These are phyloP conservation scores for Quiscalus mexicanus DNA, from an alignment of 2,113 vertebrate genomes.

Conservation along the genomic window DNA sequence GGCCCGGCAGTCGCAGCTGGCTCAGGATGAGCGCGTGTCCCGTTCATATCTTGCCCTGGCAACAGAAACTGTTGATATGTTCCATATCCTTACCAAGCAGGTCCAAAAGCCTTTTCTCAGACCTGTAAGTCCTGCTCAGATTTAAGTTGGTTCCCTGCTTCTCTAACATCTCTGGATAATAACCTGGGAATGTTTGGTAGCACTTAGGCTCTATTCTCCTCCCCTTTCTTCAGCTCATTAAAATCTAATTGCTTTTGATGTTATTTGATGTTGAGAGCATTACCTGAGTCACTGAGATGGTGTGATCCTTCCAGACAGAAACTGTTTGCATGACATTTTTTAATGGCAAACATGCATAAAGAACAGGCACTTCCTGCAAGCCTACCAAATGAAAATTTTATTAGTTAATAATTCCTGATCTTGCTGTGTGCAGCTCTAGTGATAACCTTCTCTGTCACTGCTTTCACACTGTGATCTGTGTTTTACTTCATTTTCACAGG, in stretches of 20 bases:
- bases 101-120: constrained; percentile 99
- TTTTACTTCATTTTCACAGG: constrained; percentile 71
- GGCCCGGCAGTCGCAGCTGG: constrained; percentile 94
- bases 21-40: constrained; percentile 95
- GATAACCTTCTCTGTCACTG: not conserved
- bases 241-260: not conserved
- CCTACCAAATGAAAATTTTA: not conserved
- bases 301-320: not conserved
- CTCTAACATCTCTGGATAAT: not conserved
- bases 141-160: not conserved
- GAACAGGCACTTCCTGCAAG: not conserved
- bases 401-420: not conserved
- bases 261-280: not conserved
- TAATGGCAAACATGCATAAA: not conserved
- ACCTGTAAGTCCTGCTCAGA: constrained; percentile 83
- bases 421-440: not conserved
- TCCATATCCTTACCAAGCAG: constrained; percentile 99
- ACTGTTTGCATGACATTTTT: not conserved
- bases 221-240: not conserved
- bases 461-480: not conserved
- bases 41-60: constrained; percentile 96
- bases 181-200: not conserved
- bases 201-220: not conserved
- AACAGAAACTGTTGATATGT: constrained; percentile 98
- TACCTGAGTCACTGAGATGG: not conserved